Conservation (phyloP, 1,140 invertebrate species). For the Episyrphus balteatus region DNA sequence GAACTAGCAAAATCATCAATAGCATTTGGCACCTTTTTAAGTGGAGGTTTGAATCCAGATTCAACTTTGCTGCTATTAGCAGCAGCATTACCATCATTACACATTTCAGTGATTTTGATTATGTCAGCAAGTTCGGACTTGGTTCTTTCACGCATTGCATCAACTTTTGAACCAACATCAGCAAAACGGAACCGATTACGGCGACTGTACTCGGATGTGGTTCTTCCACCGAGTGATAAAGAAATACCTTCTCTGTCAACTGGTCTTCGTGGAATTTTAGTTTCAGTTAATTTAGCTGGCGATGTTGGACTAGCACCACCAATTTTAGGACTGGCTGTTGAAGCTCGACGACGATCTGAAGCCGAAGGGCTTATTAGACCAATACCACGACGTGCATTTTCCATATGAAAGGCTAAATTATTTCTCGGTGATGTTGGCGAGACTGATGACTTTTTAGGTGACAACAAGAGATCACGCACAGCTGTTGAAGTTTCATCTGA, state of each 20-base stretch:
- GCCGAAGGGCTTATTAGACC: conserved; percentile 11
- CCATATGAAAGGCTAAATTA: conserved; percentile 32
- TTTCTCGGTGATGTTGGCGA: too few relatives aligned
- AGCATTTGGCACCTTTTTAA: background rate
- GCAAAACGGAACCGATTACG: conserved; percentile 2
- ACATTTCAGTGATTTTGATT: conserved; percentile 25
- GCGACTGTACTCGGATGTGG: too few relatives aligned
- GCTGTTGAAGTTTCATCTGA: conserved; percentile 26
- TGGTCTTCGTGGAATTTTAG: background rate
- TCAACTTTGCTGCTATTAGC: background rate
- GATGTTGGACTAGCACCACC: background rate
- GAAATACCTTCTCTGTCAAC: too few relatives aligned
- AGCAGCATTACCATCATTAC: conserved; percentile 5
- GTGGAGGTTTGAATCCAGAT: too few relatives aligned
- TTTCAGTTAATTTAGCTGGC: background rate
- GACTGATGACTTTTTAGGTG: conserved; percentile 10
- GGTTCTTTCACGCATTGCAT: conserved; percentile 21
- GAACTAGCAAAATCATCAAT: background rate
- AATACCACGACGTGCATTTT: conserved; percentile 26
- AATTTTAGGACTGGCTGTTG: conserved; percentile 7
- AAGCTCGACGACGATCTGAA: conserved; percentile 11
- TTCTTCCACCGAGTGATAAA: too few relatives aligned
- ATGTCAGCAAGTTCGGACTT: conserved; percentile 28
- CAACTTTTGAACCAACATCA: conserved; percentile 20
- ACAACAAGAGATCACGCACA: conserved; percentile 23